Evolutionary conservation across 1,140 invertebrate species (phyloP).

Genomic region (Neodiprion lecontei): DNA sequence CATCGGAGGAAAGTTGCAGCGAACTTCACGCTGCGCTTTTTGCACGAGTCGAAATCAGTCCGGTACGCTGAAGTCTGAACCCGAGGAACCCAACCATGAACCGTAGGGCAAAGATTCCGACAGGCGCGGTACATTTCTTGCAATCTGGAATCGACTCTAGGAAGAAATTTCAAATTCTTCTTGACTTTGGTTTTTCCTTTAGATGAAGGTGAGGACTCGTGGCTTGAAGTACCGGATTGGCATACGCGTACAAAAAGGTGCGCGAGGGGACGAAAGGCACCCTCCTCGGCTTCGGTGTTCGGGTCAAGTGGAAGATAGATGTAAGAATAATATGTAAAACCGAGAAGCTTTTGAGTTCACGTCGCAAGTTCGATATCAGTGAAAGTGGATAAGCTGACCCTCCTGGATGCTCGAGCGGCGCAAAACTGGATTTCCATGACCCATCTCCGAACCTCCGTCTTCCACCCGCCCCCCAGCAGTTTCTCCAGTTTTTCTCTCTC

Average conservation of each 20-base stretch:
- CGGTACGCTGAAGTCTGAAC: too few relatives aligned
- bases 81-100: too few relatives aligned
- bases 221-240: too few relatives aligned
- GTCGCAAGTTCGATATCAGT: constrained; percentile 30
- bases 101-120: too few relatives aligned
- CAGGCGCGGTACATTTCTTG: too few relatives aligned
- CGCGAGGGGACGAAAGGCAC: background rate
- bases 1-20: too few relatives aligned
- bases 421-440: constrained; percentile 57
- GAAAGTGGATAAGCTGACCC: constrained; percentile 44
- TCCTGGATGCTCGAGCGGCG: constrained; percentile 35
- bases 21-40: too few relatives aligned
- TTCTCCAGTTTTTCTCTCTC: background rate
- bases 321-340: constrained; percentile 53
- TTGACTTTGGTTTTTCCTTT: too few relatives aligned
- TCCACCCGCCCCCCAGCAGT: constrained; percentile 38
- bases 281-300: constrained; percentile 1
- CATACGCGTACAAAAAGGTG: background rate
- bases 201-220: too few relatives aligned
- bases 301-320: constrained; percentile 38
- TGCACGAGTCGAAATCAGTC: too few relatives aligned
- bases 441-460: constrained; percentile 41
- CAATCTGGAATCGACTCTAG: too few relatives aligned
- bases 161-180: too few relatives aligned
- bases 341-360: constrained; percentile 54